A percentile compares a stretch with the other conserved stretches of the same genome.
phyloP scores from a whole-genome alignment of 1,140 invertebrate genomes.

The Ruditapes philippinarum region DNA sequence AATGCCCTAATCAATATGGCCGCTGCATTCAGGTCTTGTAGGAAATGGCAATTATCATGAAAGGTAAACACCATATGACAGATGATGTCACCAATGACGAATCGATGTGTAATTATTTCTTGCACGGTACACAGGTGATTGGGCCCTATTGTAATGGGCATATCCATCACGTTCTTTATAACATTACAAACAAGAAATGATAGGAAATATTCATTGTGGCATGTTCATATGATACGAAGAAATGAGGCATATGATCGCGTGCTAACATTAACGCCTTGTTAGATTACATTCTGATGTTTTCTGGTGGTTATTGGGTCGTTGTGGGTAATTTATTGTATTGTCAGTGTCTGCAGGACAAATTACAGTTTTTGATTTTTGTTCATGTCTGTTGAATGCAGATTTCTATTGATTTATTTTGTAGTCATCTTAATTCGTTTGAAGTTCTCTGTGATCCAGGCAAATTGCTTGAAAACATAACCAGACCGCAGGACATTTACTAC shows the following conservation, averaged over 20 bases:
- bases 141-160: not conserved
- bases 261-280: not conserved
- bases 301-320: constrained; percentile 22
- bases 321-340: constrained; percentile 1
- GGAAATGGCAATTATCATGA: constrained; percentile 28
- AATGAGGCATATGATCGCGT: constrained; percentile 10
- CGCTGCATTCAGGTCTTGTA: constrained; percentile 7
- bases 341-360: constrained; percentile 6
- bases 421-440: not conserved
- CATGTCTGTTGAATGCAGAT: constrained; percentile 8
- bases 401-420: not conserved
- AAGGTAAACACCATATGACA: constrained; percentile 19
- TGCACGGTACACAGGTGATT: not conserved
- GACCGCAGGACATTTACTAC: no score
- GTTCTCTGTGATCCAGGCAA: not conserved
- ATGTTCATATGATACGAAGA: not conserved
- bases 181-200: not conserved
- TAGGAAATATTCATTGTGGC: not conserved
- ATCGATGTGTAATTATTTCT: constrained; percentile 22
- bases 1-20: constrained; percentile 10
- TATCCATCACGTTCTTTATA: not conserved
- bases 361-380: not conserved
- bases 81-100: constrained; percentile 33
- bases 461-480: no score
- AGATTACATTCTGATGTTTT: constrained; percentile 32